Evolutionary conservation across 2,888 invertebrate genomes (phyloP), one percentile per base, ranked within the genome.

Genomic region (Acrobasis suavella): DNA sequence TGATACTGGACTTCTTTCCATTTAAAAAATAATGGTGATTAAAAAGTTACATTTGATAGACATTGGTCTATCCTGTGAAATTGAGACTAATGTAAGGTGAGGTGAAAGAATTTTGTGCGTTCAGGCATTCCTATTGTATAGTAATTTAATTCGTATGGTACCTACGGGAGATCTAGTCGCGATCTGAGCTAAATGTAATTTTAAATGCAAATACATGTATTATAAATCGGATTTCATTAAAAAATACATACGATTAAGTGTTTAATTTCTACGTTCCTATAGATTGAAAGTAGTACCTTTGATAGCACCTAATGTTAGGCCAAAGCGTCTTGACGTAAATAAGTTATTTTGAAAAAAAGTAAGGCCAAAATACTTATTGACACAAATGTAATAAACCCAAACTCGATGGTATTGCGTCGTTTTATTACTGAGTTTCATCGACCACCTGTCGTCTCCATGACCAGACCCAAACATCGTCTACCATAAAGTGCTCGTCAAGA

Each of bases 151-250:
- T 62, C 67, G 71, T 67, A 70, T 74, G 62, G 72, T 71, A 74
- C 22, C 22, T 22, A 22, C 67, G 68, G 12, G 65, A 69, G 67
- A 72, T 73, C 67, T 79, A 80, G 75, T 72, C 65, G 81, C 80
- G 74, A 80, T 84, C 82, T 82, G 85, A 82, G 73, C 71, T 78
- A 83, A 84, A 69, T 83, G 80, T 88, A 86, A 86, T 84, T 86
- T 80, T 78, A 80, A 81, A 80, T 79, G 79, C 81, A 83, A 81
- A 72, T 87, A 55, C 55, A 55, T 54, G 85, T 89, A 88, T 82
- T 69, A 82, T 87, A 89, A 87, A 87, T 88, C 85, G 82, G 82
- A 86, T 89, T 91, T 91, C 87, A 89, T 80, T 87, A 90, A 87
- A 89, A 91, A 89, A 90, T 81, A 85, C 76, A 75, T 78, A 75